These are phyloP conservation scores for Caiman crocodilus DNA, from an alignment of 2,797 vertebrate genomes.

Conservation along the genomic window DNA sequence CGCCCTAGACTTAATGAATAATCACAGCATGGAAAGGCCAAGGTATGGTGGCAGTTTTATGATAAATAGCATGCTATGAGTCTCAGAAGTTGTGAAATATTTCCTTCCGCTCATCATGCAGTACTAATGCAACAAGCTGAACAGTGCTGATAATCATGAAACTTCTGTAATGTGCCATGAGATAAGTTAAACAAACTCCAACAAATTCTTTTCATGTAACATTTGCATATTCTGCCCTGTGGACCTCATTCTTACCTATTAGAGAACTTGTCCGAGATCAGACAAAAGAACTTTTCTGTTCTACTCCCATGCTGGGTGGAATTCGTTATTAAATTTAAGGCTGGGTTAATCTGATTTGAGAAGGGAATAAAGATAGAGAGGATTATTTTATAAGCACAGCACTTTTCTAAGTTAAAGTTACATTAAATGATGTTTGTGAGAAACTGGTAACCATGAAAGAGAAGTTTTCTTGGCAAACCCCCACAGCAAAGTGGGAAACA, in stretches of 20 bases:
- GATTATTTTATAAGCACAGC: conserved; percentile 22
- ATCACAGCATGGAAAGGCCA: rapidly evolving
- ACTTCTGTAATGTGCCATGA: conserved; percentile 20
- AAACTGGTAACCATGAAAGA: conserved; percentile 13
- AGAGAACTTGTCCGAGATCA: conserved; percentile 62
- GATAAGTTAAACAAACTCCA: conserved; percentile 59
- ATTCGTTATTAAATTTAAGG: conserved; percentile 52
- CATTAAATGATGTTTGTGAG: conserved; percentile 22
- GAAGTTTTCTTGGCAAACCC: not conserved
- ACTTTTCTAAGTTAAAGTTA: conserved; percentile 5
- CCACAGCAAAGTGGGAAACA: not conserved
- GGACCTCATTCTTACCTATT: conserved; percentile 74
- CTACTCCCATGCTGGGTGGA: conserved; percentile 38
- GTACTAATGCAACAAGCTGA: conserved; percentile 55
- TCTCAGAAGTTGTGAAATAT: conserved; percentile 15
- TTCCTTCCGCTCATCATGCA: not conserved
- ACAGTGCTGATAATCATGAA: conserved; percentile 49
- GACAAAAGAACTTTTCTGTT: conserved; percentile 59
- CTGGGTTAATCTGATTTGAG: conserved; percentile 59
- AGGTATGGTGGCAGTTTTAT: not conserved
- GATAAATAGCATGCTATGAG: not conserved
- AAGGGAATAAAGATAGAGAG: not conserved
- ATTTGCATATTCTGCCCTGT: conserved; percentile 58
- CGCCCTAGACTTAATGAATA: not conserved
- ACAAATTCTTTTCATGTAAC: conserved; percentile 53